Conservation (phyloP, 2,113 vertebrate genomes). For the Cyphomyrus plagiostoma region DNA sequence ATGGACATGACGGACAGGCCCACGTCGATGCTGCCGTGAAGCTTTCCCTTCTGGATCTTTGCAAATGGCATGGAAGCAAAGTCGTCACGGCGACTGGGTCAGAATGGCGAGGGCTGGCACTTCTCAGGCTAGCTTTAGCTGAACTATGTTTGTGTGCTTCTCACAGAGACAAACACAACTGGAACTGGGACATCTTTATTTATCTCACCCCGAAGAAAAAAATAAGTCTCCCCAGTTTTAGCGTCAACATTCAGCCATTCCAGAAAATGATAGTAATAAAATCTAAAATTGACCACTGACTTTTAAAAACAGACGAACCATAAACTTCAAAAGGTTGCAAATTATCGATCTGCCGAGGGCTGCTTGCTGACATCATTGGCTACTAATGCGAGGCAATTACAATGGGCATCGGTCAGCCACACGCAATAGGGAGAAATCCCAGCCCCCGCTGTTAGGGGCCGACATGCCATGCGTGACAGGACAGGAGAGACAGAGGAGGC, state of each 20-base stretch:
- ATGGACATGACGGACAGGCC: constrained; percentile 98
- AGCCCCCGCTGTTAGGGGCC: neutral
- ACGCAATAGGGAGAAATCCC: neutral
- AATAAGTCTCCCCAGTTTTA: neutral
- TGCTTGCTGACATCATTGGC: neutral
- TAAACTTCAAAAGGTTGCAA: neutral
- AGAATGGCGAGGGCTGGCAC: neutral
- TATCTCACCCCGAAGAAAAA: neutral
- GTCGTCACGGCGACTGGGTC: neutral
- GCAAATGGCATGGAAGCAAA: constrained; percentile 21
- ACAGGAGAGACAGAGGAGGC: neutral
- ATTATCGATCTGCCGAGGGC: neutral
- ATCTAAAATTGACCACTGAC: neutral
- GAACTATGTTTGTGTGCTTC: neutral
- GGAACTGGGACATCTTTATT: neutral
- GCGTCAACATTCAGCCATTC: neutral
- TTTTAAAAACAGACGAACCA: neutral
- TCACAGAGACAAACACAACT: neutral
- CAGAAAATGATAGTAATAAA: neutral
- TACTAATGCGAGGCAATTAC: neutral
- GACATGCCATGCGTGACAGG: neutral
- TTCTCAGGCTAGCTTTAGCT: neutral
- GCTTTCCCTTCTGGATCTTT: constrained; percentile 95
- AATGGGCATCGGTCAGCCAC: neutral
- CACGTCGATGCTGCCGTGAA: constrained; percentile 95